Conservation (phyloP, 2,113 vertebrate genomes). For the Rostratula benghalensis region DNA sequence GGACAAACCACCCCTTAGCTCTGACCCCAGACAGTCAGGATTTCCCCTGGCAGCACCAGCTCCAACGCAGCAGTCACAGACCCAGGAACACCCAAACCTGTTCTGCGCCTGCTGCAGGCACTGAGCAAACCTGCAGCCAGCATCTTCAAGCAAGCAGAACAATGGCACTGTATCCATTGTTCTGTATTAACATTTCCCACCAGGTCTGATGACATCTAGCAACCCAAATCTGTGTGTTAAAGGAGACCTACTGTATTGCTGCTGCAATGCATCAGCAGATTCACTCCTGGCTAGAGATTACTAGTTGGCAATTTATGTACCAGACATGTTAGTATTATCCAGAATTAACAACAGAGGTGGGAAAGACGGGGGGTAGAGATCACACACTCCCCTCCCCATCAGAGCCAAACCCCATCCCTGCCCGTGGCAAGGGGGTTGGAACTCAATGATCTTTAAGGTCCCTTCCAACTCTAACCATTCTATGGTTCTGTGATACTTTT, state of each 20-base stretch:
- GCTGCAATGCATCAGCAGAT: neutral
- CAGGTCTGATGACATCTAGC: neutral
- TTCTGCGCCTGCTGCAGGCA: neutral
- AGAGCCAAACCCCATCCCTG: neutral
- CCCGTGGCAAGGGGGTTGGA: too few relatives aligned
- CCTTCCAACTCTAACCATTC: too few relatives aligned
- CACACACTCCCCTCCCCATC: neutral
- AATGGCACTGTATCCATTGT: neutral
- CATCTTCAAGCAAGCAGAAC: neutral
- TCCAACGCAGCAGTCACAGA: neutral
- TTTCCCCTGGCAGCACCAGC: neutral
- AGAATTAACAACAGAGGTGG: fast-evolving
- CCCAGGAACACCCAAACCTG: fast-evolving
- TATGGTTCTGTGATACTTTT: neutral
- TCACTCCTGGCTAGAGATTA: neutral
- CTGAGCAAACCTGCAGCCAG: neutral
- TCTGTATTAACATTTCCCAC: neutral
- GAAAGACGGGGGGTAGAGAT: neutral
- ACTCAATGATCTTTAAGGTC: too few relatives aligned
- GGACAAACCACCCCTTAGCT: neutral
- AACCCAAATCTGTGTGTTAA: neutral
- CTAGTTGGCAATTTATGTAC: neutral
- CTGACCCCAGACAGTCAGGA: neutral
- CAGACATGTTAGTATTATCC: neutral
- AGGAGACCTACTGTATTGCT: neutral